Evolutionary conservation across 2,113 vertebrate genomes (phyloP), one percentile per base, ranked within the genome.

Genomic region (Zootoca vivipara): DNA sequence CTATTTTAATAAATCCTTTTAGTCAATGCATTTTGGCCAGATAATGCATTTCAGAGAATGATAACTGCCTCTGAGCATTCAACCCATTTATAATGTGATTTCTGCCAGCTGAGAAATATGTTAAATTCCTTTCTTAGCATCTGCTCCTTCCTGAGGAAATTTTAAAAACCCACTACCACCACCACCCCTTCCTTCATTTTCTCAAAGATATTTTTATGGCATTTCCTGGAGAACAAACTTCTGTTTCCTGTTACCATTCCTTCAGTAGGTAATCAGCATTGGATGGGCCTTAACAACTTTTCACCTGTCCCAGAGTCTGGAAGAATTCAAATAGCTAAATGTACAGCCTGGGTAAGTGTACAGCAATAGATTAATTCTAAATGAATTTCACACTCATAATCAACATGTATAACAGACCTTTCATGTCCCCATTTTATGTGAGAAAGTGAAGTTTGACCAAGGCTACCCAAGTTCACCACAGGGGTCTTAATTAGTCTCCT

Each of bases 41-140:
- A 92, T 94, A 89, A 91, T 93, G 69, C 89, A n/a, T 93, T 94
- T 92, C 85, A 87, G 91, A 92, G 92, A 92, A 90, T 93, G 88
- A 90, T 78, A 91, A 86, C 92, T 89, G 88, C 22, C 70, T 70
- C 2, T 65, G 85, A 87, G 77, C 92, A 92, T 88, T 92, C 79
- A 95, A 92, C 87, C 85, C 74, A 92, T 93, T 91, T 90, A 90
- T 87, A 93, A 88, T 85, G 77, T 87, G 83, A 91, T 91, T 93
- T 79, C 81, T 93, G 92, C 90, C 92, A 95, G 91, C 85, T 91
- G 85, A 94, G 40, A 85, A 83, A 85, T 92, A 85, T 92, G 89
- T 92, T 91, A 92, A 82, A 90, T 72, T 93, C 91, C 38, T 92
- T 94, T 91, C 87, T 85, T 80, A 89, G 91, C 93, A 94, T 92